Conservation (phyloP, 2,888 invertebrate species). For the Melangyna quadrimaculata region DNA sequence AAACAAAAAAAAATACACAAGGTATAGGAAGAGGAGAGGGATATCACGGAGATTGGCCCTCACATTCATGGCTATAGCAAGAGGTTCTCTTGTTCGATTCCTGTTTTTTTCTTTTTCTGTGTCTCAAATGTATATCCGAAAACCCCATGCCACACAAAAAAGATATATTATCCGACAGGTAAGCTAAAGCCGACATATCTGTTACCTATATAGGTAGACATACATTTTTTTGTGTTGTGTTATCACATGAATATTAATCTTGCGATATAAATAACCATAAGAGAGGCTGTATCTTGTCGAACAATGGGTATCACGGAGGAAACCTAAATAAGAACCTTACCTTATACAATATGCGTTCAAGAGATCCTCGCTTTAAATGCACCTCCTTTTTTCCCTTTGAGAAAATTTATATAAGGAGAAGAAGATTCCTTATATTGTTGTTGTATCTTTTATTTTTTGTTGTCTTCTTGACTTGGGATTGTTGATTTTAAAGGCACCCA, state of each 20-base stretch:
- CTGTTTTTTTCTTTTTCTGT: conserved; percentile 41
- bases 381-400: conserved; percentile 29
- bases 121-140: conserved; percentile 64
- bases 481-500: conserved; percentile 69
- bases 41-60: conserved; percentile 13
- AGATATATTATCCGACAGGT: conserved; percentile 71
- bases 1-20: not conserved
- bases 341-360: conserved; percentile 33
- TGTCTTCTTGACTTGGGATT: conserved; percentile 45
- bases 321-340: conserved; percentile 46
- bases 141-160: conserved; percentile 70
- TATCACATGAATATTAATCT: conserved; percentile 72
- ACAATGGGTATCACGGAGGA: conserved; percentile 48
- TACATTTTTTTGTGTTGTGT: conserved; percentile 48
- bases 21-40: not conserved
- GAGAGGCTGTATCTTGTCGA: conserved; percentile 63
- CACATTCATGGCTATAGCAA: not conserved
- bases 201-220: too few relatives aligned
- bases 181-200: conserved; percentile 59
- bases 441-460: conserved; percentile 42
- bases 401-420: not conserved
- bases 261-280: conserved; percentile 67
- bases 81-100: conserved; percentile 40
- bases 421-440: conserved; percentile 3
- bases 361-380: conserved; percentile 23